These are phyloP conservation scores for Amblyraja radiata DNA, from an alignment of 2,797 vertebrate genomes.

Conservation along the genomic window DNA sequence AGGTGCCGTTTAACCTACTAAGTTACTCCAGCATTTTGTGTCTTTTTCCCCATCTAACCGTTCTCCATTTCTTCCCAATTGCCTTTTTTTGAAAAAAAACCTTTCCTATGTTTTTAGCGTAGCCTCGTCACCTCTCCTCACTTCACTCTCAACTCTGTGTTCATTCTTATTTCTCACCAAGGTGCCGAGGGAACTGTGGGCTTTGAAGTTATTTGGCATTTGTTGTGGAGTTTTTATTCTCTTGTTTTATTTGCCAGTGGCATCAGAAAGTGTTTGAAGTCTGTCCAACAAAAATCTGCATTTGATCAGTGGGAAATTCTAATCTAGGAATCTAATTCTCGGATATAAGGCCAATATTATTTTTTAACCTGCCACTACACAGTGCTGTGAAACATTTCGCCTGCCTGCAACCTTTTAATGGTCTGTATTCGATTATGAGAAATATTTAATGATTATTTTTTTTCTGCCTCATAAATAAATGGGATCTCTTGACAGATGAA, in stretches of 20 bases:
- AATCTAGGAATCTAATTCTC: neutral
- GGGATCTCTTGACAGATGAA: neutral
- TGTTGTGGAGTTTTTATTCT: neutral
- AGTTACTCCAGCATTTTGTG: too few relatives aligned
- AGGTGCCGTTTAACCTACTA: too few relatives aligned
- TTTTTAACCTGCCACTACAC: neutral
- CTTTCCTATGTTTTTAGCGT: neutral
- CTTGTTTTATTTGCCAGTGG: neutral
- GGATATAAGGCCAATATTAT: neutral
- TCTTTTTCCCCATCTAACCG: neutral
- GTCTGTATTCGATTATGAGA: neutral
- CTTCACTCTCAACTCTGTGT: neutral
- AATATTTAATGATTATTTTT: neutral
- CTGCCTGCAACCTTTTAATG: neutral
- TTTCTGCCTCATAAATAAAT: neutral
- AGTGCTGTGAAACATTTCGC: neutral
- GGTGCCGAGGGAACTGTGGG: neutral
- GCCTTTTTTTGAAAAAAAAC: neutral
- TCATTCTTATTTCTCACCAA: neutral
- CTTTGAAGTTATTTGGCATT: neutral
- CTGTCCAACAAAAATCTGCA: neutral
- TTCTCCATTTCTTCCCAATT: neutral
- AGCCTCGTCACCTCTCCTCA: neutral
- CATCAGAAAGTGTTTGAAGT: neutral
- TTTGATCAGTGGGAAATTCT: neutral